Evolutionary conservation across 2,113 vertebrate genomes (phyloP).

Genomic region (Sceloporus tristichus): DNA sequence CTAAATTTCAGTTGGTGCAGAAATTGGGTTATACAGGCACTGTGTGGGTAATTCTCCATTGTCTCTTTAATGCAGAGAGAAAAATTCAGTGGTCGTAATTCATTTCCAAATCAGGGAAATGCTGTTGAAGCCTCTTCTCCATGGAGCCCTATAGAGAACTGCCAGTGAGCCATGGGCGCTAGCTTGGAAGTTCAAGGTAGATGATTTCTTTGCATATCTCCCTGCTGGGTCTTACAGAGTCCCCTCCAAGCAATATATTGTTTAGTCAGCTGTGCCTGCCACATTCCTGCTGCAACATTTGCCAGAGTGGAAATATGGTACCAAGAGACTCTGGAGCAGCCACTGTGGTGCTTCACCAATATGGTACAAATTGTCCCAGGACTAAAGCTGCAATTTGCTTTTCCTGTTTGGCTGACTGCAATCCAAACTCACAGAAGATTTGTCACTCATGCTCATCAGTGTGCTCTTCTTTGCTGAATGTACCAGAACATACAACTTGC

Average conservation of each 20-base stretch:
- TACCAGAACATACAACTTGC: not conserved
- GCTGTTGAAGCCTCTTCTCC: no score
- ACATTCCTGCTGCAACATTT: not conserved
- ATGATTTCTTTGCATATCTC: not conserved
- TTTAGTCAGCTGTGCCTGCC: no score
- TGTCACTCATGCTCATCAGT: not conserved
- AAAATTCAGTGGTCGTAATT: no score
- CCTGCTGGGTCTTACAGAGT: no score
- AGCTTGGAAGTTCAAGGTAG: not conserved
- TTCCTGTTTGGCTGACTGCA: not conserved
- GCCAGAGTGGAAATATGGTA: not conserved
- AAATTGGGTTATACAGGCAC: no score
- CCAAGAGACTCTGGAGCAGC: not conserved
- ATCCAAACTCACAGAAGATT: not conserved
- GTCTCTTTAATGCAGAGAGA: no score
- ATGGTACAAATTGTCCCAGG: not conserved
- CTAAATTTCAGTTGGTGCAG: no score
- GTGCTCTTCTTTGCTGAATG: not conserved
- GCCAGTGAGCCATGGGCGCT: no score
- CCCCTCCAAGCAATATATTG: no score
- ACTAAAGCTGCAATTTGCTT: not conserved
- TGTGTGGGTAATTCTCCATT: no score
- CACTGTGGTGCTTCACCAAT: not conserved
- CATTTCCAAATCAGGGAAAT: no score
- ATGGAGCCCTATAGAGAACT: no score